phyloP scores from a whole-genome alignment of 2,113 vertebrate species.

The Caranx melampygus region DNA sequence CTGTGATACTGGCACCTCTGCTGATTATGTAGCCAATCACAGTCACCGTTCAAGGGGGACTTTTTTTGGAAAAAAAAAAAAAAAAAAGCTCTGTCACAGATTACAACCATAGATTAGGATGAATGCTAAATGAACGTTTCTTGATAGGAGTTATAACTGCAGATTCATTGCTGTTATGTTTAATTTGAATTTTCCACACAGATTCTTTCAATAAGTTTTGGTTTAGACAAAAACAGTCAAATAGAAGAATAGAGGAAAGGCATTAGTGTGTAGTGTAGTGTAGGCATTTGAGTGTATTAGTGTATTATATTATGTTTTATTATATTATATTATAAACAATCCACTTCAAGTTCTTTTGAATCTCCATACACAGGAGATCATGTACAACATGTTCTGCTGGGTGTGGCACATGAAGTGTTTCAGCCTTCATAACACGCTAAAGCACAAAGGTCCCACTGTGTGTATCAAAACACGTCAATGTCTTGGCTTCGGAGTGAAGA shows the following conservation, averaged over 20 bases:
- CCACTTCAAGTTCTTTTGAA: slow-evolving; percentile 1
- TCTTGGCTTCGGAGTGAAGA: slow-evolving; percentile 21
- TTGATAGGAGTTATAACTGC: slow-evolving; percentile 29
- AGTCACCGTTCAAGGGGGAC: slow-evolving; percentile 50
- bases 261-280: not conserved
- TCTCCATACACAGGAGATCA: not conserved
- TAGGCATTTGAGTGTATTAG: not conserved
- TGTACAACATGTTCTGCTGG: not conserved
- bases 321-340: not conserved
- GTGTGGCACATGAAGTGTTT: slow-evolving; percentile 19
- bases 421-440: slow-evolving; percentile 25
- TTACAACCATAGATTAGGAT: slow-evolving; percentile 43
- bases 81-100: slow-evolving; percentile 28
- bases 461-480: slow-evolving; percentile 39
- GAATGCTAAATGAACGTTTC: slow-evolving; percentile 31
- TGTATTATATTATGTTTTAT: no score
- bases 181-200: slow-evolving; percentile 18
- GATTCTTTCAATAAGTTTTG: slow-evolving; percentile 19
- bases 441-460: slow-evolving; percentile 61
- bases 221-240: slow-evolving; percentile 1
- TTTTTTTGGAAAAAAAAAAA: slow-evolving; percentile 21
- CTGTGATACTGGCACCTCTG: slow-evolving; percentile 66
- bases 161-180: slow-evolving; percentile 4
- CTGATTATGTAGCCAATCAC: slow-evolving; percentile 57
- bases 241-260: not conserved